A percentile compares a stretch with the other conserved stretches of the same genome.
phyloP scores from a whole-genome alignment of 1,140 invertebrate species.

The Aphelinus certus region DNA sequence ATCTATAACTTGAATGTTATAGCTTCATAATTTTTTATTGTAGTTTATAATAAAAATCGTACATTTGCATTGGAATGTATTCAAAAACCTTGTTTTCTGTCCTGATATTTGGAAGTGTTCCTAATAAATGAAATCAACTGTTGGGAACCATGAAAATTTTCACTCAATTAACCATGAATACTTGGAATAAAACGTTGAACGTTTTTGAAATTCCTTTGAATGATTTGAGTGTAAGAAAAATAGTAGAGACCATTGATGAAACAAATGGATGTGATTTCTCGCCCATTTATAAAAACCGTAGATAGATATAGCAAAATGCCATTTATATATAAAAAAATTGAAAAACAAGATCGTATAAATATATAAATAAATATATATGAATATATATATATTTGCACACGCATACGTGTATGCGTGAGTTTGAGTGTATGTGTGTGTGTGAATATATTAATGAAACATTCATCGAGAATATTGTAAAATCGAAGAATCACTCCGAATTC shows the following conservation, averaged over 20 bases:
- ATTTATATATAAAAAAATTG: conserved; percentile 28
- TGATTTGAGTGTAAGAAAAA: no score
- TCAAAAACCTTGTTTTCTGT: no score
- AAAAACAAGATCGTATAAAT: conserved; percentile 31
- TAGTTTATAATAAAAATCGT: background rate
- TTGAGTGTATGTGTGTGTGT: conserved; percentile 39
- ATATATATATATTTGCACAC: conserved; percentile 39
- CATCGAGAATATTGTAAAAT: conserved; percentile 43
- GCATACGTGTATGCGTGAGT: conserved; percentile 37
- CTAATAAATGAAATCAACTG: no score
- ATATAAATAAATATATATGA: conserved; percentile 27
- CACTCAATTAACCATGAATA: no score
- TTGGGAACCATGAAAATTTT: no score
- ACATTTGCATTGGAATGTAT: no score
- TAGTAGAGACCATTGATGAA: conserved; percentile 10
- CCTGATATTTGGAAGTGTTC: no score
- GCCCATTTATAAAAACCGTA: conserved; percentile 36
- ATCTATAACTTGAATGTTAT: background rate
- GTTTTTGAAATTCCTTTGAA: no score
- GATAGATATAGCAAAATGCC: conserved; percentile 40
- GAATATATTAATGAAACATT: conserved; percentile 38
- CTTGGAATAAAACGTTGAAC: no score
- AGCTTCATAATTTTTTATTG: no score
- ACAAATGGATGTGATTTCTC: conserved; percentile 43
- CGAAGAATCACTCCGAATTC: background rate